A percentile compares a stretch with the other conserved stretches of the same genome.
Evolutionary conservation across 2,888 invertebrate genomes (phyloP).

Genomic region (Folsomia manolachei): DNA sequence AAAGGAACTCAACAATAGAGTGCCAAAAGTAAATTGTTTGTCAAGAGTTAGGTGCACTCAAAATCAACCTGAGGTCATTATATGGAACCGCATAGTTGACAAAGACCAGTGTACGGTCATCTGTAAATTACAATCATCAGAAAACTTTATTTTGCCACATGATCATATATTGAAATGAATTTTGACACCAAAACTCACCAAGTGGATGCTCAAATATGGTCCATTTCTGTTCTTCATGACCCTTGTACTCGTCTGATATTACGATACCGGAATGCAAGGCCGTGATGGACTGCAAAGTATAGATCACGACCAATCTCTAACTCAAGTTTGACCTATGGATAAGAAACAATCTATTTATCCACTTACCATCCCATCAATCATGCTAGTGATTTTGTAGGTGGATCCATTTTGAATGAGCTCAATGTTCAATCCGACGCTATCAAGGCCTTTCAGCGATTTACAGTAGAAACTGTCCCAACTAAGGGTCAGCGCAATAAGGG

Average conservation of each 20-base stretch:
- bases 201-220: slow-evolving; percentile 28
- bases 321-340: too few species aligned
- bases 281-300: too few species aligned
- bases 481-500: too few species aligned
- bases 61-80: slow-evolving; percentile 27
- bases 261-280: slow-evolving; percentile 33
- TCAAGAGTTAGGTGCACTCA: too few species aligned
- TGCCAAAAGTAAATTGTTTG: too few species aligned
- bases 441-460: too few species aligned
- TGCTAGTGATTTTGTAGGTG: slow-evolving; percentile 23
- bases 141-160: too few species aligned
- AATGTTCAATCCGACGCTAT: background rate
- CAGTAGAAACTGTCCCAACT: background rate
- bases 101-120: slow-evolving; percentile 25
- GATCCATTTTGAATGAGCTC: slow-evolving; percentile 28
- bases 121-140: slow-evolving; percentile 27
- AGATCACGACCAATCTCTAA: too few species aligned
- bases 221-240: slow-evolving; percentile 30
- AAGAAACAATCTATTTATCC: background rate
- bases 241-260: slow-evolving; percentile 18
- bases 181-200: too few species aligned
- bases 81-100: slow-evolving; percentile 35
- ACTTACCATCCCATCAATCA: slow-evolving; percentile 31
- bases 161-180: too few species aligned
- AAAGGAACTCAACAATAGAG: too few species aligned